These are phyloP conservation scores for Elachura formosa DNA, from an alignment of 2,113 vertebrate genomes.

Conservation along the genomic window DNA sequence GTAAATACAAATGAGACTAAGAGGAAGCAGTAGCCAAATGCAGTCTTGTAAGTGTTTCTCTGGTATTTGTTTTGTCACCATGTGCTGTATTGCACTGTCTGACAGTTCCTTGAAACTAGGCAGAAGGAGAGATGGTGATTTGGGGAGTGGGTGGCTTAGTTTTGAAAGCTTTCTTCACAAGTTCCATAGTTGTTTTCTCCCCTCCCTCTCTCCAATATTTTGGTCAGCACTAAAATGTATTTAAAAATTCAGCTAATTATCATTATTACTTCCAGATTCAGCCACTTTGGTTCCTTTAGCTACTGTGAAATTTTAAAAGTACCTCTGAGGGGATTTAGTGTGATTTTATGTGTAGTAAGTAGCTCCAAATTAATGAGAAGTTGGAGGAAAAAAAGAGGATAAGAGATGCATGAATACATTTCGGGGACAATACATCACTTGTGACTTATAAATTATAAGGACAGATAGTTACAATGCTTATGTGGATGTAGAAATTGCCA, in stretches of 20 bases:
- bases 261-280: not conserved
- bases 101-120: not conserved
- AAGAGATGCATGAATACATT: not conserved
- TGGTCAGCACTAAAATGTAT: not conserved
- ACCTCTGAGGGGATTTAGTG: not conserved
- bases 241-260: not conserved
- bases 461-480: not conserved
- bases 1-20: not conserved
- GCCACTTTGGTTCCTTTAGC: not conserved
- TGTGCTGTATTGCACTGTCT: not conserved
- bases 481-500: not conserved
- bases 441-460: not conserved
- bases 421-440: not conserved
- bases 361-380: not conserved
- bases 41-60: not conserved
- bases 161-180: not conserved
- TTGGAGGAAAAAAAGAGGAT: not conserved
- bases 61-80: not conserved
- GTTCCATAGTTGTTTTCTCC: fast-evolving
- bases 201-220: not conserved
- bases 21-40: not conserved
- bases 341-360: not conserved
- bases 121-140: not conserved
- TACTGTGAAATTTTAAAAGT: not conserved
- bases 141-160: not conserved